A percentile compares a stretch with the other conserved stretches of the same genome.
Conservation (phyloP, 2,888 invertebrate genomes). For the Amphiduros pacificus region DNA sequence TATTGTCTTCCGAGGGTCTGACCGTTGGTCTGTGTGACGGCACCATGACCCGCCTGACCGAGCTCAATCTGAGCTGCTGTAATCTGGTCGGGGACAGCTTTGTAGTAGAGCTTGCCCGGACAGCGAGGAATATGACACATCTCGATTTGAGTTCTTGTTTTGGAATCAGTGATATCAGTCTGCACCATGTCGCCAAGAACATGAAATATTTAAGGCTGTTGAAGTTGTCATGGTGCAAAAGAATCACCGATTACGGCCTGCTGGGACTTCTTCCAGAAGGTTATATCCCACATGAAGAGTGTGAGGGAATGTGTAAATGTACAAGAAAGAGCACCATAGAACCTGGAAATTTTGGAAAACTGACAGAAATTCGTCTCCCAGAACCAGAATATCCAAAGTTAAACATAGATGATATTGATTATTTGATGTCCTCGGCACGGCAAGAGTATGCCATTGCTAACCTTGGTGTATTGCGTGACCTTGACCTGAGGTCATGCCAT, state of each 20-base stretch:
- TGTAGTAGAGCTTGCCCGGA: slow-evolving; percentile 67
- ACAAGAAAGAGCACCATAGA: slow-evolving; percentile 22
- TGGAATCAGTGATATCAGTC: slow-evolving; percentile 71
- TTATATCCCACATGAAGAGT: slow-evolving; percentile 17
- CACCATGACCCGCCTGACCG: slow-evolving; percentile 34
- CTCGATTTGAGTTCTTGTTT: slow-evolving; percentile 73
- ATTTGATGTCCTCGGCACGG: slow-evolving; percentile 8
- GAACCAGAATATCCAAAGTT: slow-evolving; percentile 3
- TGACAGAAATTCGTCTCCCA: background rate
- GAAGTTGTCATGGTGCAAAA: slow-evolving; percentile 70
- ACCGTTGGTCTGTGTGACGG: slow-evolving; percentile 65
- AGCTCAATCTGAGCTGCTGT: slow-evolving; percentile 50
- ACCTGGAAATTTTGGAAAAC: slow-evolving; percentile 34
- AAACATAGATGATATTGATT: slow-evolving; percentile 4
- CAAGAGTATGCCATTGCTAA: slow-evolving; percentile 34
- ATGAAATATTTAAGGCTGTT: slow-evolving; percentile 67
- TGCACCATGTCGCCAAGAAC: slow-evolving; percentile 71
- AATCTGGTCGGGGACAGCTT: slow-evolving; percentile 66
- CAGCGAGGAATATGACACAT: slow-evolving; percentile 65
- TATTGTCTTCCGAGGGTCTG: slow-evolving; percentile 68
- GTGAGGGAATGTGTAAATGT: slow-evolving; percentile 40
- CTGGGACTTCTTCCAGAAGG: slow-evolving; percentile 57
- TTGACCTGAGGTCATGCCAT: slow-evolving; percentile 72
- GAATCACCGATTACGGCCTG: slow-evolving; percentile 72
- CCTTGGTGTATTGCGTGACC: slow-evolving; percentile 61